phyloP scores from a whole-genome alignment of 2,113 vertebrate species.

The Crotalus viridis region DNA sequence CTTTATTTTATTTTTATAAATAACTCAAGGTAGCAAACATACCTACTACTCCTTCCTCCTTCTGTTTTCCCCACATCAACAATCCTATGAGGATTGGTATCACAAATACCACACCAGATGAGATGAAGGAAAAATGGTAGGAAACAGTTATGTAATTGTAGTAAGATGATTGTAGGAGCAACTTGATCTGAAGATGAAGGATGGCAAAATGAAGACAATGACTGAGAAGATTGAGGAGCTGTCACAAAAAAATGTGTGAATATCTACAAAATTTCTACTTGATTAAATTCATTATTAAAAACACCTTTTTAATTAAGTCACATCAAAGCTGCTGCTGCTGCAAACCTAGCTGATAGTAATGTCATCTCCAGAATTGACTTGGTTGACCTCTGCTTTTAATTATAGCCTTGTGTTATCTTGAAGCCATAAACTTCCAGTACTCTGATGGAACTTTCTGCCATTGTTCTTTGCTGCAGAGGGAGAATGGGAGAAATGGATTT shows the following conservation, averaged over 20 bases:
- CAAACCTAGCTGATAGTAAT: background rate
- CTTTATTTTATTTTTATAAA: background rate
- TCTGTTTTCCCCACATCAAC: background rate
- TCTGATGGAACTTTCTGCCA: background rate
- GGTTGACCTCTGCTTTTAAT: background rate
- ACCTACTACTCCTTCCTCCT: background rate
- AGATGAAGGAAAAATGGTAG: background rate
- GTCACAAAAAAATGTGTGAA: background rate
- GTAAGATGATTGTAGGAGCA: background rate
- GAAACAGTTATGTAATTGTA: constrained; percentile 11
- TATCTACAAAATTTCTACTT: background rate
- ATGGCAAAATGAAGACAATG: background rate
- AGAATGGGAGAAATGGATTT: background rate
- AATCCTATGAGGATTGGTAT: background rate
- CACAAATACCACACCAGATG: background rate
- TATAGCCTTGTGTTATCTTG: background rate
- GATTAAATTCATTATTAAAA: background rate
- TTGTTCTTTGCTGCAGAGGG: background rate
- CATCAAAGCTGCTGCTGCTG: background rate
- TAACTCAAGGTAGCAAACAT: background rate
- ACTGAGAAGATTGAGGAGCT: background rate
- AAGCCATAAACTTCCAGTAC: background rate
- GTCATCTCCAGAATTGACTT: background rate
- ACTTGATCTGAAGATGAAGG: background rate
- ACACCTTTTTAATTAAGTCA: background rate